phyloP scores from a whole-genome alignment of 2,888 invertebrate genomes.

The Catocala fraxini region DNA sequence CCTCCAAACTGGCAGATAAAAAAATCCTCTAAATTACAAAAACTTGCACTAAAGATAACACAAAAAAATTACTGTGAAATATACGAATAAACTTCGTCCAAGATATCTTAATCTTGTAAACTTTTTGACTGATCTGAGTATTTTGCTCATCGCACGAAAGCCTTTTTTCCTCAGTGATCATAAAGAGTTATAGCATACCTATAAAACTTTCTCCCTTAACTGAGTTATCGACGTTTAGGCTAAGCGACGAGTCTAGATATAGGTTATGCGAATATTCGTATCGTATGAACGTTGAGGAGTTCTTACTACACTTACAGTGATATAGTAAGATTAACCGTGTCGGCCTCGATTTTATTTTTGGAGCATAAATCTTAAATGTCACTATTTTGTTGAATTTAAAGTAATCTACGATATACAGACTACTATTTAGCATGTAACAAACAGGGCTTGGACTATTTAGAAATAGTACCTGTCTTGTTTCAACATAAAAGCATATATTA shows the following conservation, averaged over 20 bases:
- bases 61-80: slow-evolving; percentile 13
- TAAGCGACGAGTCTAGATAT: slow-evolving; percentile 27
- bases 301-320: too few relatives aligned
- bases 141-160: slow-evolving; percentile 25
- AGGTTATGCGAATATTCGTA: slow-evolving; percentile 25
- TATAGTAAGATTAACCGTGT: too few relatives aligned
- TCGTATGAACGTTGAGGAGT: neutral
- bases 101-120: slow-evolving; percentile 38
- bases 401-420: too few relatives aligned
- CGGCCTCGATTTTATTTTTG: too few relatives aligned
- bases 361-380: too few relatives aligned
- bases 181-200: slow-evolving; percentile 44
- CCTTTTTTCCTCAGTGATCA: slow-evolving; percentile 36
- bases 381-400: too few relatives aligned
- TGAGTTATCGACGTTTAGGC: slow-evolving; percentile 37
- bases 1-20: neutral
- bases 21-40: slow-evolving; percentile 21
- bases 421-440: too few relatives aligned
- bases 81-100: slow-evolving; percentile 20
- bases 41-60: slow-evolving; percentile 16
- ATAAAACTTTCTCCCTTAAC: slow-evolving; percentile 44
- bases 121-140: slow-evolving; percentile 30
- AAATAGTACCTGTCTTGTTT: too few relatives aligned
- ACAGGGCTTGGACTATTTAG: too few relatives aligned
- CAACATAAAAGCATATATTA: too few relatives aligned